These are phyloP conservation scores for Pogona vitticeps DNA, from an alignment of 2,113 vertebrate species.

Conservation along the genomic window DNA sequence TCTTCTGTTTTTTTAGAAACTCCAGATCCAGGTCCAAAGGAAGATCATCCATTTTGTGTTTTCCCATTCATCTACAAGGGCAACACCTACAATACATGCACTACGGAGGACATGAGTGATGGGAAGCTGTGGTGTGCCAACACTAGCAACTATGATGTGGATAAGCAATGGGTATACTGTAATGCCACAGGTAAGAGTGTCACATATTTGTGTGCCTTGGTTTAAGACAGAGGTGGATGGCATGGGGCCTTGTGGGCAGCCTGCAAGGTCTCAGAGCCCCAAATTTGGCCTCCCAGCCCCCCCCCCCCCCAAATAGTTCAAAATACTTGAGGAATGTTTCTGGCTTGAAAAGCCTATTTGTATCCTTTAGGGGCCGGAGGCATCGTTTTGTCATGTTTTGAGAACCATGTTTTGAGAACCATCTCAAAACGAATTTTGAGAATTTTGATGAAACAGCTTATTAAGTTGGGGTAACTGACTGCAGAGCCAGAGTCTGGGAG, in stretches of 20 bases:
- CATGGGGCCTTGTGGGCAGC: not conserved
- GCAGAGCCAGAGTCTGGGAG: no score
- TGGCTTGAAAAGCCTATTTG: no score
- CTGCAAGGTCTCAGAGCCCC: not conserved
- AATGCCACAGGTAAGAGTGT: conserved; percentile 18
- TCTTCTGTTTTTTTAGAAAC: not conserved
- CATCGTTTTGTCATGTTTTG: no score
- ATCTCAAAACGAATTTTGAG: no score
- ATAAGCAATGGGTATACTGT: conserved; percentile 75
- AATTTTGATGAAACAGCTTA: no score
- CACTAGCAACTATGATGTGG: conserved; percentile 75
- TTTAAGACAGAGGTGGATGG: not conserved
- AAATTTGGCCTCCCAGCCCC: not conserved
- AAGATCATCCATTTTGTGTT: conserved; percentile 76
- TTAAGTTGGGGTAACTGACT: no score
- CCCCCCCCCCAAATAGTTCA: no score
- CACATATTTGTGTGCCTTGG: not conserved
- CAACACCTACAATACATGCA: conserved; percentile 73
- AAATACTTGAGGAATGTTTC: no score
- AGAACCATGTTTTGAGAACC: no score
- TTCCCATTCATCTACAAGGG: conserved; percentile 82
- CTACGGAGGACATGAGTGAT: conserved; percentile 75
- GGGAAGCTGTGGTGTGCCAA: conserved; percentile 82
- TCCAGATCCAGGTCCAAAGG: conserved; percentile 12
- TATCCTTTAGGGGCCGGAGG: no score